These are phyloP conservation scores for Menidia menidia DNA, from an alignment of 2,797 vertebrate genomes.

Conservation along the genomic window DNA sequence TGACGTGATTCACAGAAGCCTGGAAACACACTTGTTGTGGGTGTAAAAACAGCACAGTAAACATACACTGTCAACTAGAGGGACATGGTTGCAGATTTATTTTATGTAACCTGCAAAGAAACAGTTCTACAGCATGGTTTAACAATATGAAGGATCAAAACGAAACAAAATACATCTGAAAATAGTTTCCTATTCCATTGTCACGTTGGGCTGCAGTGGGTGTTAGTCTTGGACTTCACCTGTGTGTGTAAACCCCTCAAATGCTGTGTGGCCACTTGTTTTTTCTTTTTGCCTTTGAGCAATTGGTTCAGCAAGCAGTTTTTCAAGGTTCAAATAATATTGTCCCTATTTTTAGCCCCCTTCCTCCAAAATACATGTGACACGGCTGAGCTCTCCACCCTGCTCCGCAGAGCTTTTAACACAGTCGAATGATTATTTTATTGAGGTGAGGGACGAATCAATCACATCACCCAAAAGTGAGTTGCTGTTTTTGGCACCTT, in stretches of 20 bases:
- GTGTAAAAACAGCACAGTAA: conserved; percentile 50
- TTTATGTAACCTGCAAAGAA: conserved; percentile 42
- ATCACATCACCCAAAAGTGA: conserved; percentile 45
- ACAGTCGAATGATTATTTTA: conserved; percentile 44
- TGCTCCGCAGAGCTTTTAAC: conserved; percentile 23
- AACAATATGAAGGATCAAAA: neutral
- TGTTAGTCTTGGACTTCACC: conserved; percentile 38
- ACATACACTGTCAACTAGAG: conserved; percentile 36
- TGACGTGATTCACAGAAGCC: conserved; percentile 56
- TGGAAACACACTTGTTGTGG: conserved; percentile 64
- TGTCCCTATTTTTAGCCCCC: conserved; percentile 27
- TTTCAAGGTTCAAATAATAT: conserved; percentile 25
- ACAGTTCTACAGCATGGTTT: conserved; percentile 10
- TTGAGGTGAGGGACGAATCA: conserved; percentile 42
- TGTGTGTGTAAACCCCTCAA: conserved; percentile 41
- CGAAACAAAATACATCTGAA: neutral
- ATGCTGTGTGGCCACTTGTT: conserved; percentile 42
- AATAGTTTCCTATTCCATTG: conserved; percentile 4
- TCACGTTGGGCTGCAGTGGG: conserved; percentile 37
- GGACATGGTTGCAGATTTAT: conserved; percentile 23
- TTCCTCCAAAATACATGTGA: conserved; percentile 20
- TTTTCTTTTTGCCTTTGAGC: conserved; percentile 23
- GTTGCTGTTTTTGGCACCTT: conserved; percentile 45
- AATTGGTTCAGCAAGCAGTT: conserved; percentile 29
- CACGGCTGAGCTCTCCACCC: conserved; percentile 13